Percentiles rank a stretch among this genome's conserved stretches.
Conservation (phyloP, 2,113 vertebrate genomes). For the Rhea americana region DNA sequence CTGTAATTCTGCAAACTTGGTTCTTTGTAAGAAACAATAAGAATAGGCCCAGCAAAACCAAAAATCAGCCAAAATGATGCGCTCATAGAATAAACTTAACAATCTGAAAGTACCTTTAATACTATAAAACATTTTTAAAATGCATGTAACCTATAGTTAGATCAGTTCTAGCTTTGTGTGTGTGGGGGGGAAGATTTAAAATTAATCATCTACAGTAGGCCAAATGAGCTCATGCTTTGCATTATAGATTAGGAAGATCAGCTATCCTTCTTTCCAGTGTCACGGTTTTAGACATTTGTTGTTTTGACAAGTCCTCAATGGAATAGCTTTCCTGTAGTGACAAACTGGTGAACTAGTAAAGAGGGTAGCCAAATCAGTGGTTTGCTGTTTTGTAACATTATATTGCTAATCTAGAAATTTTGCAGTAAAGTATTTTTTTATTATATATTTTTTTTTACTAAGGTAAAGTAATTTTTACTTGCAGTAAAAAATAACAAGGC, state of each 20-base stretch:
- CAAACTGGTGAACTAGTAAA: not conserved
- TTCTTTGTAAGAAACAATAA: not conserved
- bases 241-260: conserved; percentile 13
- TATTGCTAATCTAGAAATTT: not conserved
- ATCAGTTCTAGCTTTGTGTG: not conserved
- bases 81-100: not conserved
- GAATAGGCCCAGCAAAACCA: not conserved
- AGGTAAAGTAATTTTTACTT: no score
- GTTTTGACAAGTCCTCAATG: not conserved
- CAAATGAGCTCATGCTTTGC: conserved; percentile 6
- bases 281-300: not conserved
- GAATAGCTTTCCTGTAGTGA: not conserved
- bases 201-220: not conserved
- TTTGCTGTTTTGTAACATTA: not conserved
- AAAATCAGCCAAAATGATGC: not conserved
- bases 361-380: not conserved
- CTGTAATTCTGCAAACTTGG: not conserved
- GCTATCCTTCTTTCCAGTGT: not conserved
- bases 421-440: not conserved
- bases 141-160: not conserved
- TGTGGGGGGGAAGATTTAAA: not conserved
- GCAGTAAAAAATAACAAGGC: not conserved
- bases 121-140: not conserved
- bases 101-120: not conserved
- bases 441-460: no score